Conservation (phyloP, 1,140 invertebrate species). For the Trissolcus basalis region DNA sequence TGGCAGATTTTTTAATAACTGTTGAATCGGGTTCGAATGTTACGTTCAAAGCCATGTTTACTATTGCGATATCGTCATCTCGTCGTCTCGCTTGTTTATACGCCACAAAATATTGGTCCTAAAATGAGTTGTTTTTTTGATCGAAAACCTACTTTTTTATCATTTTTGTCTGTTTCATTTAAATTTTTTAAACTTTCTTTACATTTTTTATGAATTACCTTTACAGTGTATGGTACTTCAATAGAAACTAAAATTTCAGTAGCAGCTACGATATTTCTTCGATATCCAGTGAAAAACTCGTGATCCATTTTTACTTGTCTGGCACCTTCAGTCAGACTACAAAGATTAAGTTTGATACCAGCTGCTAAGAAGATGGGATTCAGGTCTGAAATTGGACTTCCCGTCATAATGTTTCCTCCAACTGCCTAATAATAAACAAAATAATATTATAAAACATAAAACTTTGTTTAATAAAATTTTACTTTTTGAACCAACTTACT, state of each 20-base stretch:
- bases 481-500: conserved; percentile 78
- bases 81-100: conserved; percentile 94
- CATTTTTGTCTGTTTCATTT: too few relatives aligned
- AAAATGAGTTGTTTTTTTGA: not conserved
- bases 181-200: not conserved
- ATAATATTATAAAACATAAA: too few relatives aligned
- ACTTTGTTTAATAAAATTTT: not conserved
- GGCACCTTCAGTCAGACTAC: conserved; percentile 75
- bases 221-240: conserved; percentile 79
- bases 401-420: conserved; percentile 95
- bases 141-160: too few relatives aligned
- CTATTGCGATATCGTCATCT: conserved; percentile 97
- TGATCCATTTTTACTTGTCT: conserved; percentile 86
- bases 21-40: conserved; percentile 71
- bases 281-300: conserved; percentile 91
- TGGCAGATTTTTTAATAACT: conserved; percentile 79
- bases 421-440: conserved; percentile 79
- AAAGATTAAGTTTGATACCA: conserved; percentile 69
- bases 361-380: conserved; percentile 94
- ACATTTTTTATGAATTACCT: conserved; percentile 21
- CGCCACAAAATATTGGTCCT: conserved; percentile 88
- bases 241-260: conserved; percentile 90
- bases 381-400: conserved; percentile 96
- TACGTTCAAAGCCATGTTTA: conserved; percentile 89
- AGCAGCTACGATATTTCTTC: conserved; percentile 84